Conservation (phyloP, 1,140 invertebrate species). For the Drosophila kurseongensis region DNA sequence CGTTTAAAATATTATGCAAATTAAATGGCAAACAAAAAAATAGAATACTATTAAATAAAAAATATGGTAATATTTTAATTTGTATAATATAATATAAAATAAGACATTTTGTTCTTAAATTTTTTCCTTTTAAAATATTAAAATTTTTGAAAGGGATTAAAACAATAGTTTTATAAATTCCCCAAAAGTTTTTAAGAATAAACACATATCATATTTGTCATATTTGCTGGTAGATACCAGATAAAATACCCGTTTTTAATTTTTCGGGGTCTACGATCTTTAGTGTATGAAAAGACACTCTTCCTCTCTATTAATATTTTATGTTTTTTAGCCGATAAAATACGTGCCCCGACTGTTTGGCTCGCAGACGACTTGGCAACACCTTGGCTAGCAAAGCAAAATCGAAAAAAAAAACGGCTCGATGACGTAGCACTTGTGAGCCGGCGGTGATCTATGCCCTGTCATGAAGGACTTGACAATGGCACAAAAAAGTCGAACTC, state of each 20-base stretch:
- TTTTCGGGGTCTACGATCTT: slow-evolving; percentile 25
- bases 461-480: slow-evolving; percentile 60
- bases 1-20: neutral
- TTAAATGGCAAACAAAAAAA: neutral
- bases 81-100: neutral
- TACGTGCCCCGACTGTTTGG: slow-evolving; percentile 41
- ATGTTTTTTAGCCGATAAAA: slow-evolving; percentile 38
- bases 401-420: slow-evolving; percentile 13
- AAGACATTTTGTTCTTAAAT: neutral
- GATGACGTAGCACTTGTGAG: slow-evolving; percentile 65
- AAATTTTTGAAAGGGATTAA: too few relatives aligned
- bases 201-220: too few relatives aligned
- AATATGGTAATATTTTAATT: neutral
- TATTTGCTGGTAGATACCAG: too few relatives aligned
- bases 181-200: too few relatives aligned
- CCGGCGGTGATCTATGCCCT: slow-evolving; percentile 45
- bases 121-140: neutral
- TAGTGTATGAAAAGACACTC: neutral
- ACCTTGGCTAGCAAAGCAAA: slow-evolving; percentile 56
- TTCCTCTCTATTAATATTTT: slow-evolving; percentile 5
- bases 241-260: too few relatives aligned
- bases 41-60: neutral
- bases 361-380: slow-evolving; percentile 70
- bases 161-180: too few relatives aligned
- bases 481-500: slow-evolving; percentile 19